Percentiles rank a stretch among this genome's conserved stretches.
Conservation (phyloP, 2,888 invertebrate genomes). For the Noctuana brunneofusca region DNA sequence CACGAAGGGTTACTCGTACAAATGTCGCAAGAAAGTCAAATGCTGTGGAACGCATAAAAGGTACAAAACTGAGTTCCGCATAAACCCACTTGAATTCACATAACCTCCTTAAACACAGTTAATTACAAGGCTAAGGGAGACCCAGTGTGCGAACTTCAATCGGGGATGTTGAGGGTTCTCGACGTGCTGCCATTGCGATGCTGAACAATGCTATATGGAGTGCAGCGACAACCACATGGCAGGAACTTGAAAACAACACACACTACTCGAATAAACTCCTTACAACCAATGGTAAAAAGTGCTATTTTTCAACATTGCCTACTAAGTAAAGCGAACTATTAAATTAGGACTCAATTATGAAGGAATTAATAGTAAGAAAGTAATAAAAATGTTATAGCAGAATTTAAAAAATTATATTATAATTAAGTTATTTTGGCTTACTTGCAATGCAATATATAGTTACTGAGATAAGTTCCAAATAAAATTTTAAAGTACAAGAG, state of each 20-base stretch:
- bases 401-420: background rate
- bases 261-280: slow-evolving; percentile 13
- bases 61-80: slow-evolving; percentile 19
- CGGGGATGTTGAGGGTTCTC: slow-evolving; percentile 64
- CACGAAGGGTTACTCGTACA: slow-evolving; percentile 16
- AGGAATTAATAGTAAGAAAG: background rate
- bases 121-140: slow-evolving; percentile 52
- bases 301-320: background rate
- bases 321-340: background rate
- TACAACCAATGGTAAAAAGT: background rate
- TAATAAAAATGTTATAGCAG: background rate
- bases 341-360: background rate
- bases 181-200: slow-evolving; percentile 57
- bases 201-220: slow-evolving; percentile 73
- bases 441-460: background rate
- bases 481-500: slow-evolving; percentile 12
- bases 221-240: slow-evolving; percentile 55
- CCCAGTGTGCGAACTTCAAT: slow-evolving; percentile 69
- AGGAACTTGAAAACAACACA: slow-evolving; percentile 26
- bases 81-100: slow-evolving; percentile 44
- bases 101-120: slow-evolving; percentile 38
- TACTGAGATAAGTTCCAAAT: slow-evolving; percentile 1
- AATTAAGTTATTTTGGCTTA: background rate
- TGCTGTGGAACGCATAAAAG: slow-evolving; percentile 16
- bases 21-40: slow-evolving; percentile 24